These are phyloP conservation scores for Rhamnusium bicolor DNA, from an alignment of 2,888 invertebrate species.

Conservation along the genomic window DNA sequence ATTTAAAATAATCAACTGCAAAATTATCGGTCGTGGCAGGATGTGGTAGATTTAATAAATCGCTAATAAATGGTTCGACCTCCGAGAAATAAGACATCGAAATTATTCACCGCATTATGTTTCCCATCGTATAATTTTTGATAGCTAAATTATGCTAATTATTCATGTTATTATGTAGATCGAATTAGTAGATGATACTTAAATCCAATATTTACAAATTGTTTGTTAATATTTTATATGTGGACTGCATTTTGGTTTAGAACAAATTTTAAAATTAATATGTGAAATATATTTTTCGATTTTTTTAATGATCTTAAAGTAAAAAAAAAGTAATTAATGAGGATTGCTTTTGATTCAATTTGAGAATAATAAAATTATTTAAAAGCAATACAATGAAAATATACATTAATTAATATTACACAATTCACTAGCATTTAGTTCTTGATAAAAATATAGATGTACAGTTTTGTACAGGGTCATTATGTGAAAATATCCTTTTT, in stretches of 20 bases:
- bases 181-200: conserved; percentile 15
- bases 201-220: conserved; percentile 15
- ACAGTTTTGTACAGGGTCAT: too few species aligned
- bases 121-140: conserved; percentile 17
- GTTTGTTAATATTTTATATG: background rate
- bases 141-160: conserved; percentile 28
- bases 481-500: too few species aligned
- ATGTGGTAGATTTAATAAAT: conserved; percentile 44
- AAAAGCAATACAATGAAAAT: too few species aligned
- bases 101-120: conserved; percentile 10
- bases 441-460: too few species aligned
- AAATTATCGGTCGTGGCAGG: conserved; percentile 36
- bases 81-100: conserved; percentile 30
- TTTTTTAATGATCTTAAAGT: background rate
- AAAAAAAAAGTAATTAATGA: background rate
- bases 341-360: too few species aligned
- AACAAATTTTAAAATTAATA: too few species aligned
- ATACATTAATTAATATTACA: too few species aligned
- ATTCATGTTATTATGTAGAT: conserved; percentile 6
- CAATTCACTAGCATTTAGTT: too few species aligned
- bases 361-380: too few species aligned
- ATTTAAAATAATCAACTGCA: conserved; percentile 40
- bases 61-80: conserved; percentile 44
- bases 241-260: background rate
- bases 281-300: too few species aligned